Percentiles rank a stretch among this genome's conserved stretches.
phyloP scores from a whole-genome alignment of 2,113 vertebrate genomes.

The Centropus bengalensis region DNA sequence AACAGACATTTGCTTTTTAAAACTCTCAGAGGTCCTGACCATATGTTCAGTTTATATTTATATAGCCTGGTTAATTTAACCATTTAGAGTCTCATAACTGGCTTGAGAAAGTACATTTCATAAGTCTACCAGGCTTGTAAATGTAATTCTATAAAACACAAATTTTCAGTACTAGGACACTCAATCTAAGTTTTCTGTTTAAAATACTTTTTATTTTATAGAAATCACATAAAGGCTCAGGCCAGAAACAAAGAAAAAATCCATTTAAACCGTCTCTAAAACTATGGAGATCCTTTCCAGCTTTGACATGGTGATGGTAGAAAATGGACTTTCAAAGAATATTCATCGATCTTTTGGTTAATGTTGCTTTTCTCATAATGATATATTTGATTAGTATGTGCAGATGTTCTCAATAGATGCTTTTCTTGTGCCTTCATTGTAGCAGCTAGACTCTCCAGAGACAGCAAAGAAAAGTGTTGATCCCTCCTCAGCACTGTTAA shows the following conservation, averaged over 20 bases:
- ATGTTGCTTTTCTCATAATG: background rate
- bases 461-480: background rate
- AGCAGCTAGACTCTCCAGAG: background rate
- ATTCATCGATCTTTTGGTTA: background rate
- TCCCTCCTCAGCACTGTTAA: background rate
- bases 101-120: slow-evolving; percentile 35
- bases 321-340: background rate
- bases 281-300: background rate
- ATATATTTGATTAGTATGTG: background rate
- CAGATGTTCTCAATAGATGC: background rate
- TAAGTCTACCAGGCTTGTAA: background rate
- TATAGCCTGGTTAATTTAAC: slow-evolving; percentile 71
- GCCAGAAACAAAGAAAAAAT: slow-evolving; percentile 24
- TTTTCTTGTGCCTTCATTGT: background rate
- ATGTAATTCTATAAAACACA: slow-evolving; percentile 32
- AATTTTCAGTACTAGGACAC: background rate
- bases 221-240: background rate
- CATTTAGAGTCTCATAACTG: slow-evolving; percentile 48
- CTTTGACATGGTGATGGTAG: background rate
- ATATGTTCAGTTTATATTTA: slow-evolving; percentile 73
- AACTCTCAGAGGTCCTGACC: slow-evolving; percentile 70
- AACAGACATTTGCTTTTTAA: slow-evolving; percentile 72
- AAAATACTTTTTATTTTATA: background rate
- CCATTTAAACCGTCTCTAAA: background rate
- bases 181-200: background rate